Evolutionary conservation across 2,797 vertebrate genomes (phyloP).

Genomic region (Apodemus agrarius): DNA sequence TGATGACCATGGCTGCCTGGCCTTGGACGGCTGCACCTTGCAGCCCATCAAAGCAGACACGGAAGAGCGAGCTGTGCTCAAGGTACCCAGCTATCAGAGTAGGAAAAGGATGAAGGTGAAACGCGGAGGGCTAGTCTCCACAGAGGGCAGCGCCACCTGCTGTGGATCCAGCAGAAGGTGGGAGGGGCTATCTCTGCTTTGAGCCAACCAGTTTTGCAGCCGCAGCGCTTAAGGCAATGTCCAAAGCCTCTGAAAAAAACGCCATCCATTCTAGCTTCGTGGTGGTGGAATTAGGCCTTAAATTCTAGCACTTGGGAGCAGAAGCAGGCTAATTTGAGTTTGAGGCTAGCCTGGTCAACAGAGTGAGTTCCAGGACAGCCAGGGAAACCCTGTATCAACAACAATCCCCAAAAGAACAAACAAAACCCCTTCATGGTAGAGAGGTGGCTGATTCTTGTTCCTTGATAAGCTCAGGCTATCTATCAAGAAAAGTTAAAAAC

Average conservation of each 20-base stretch:
- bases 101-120: neutral
- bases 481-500: neutral
- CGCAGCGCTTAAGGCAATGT: fast-evolving
- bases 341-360: neutral
- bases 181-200: neutral
- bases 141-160: neutral
- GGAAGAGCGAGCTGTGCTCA: neutral
- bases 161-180: neutral
- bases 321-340: neutral
- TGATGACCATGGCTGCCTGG: neutral
- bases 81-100: neutral
- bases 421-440: neutral
- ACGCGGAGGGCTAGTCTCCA: neutral
- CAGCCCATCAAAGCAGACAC: neutral
- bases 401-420: neutral
- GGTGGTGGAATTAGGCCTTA: too few relatives aligned
- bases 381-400: neutral
- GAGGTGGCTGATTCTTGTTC: neutral
- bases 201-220: neutral
- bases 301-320: neutral
- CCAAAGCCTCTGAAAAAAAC: neutral
- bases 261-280: neutral
- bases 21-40: neutral
- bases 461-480: neutral
- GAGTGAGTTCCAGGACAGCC: neutral